Evolutionary conservation across 53 echinoderm and acorn worm species (phyloP), one percentile per base, ranked within the genome.

Genomic region (Paracentrotus lividus): DNA sequence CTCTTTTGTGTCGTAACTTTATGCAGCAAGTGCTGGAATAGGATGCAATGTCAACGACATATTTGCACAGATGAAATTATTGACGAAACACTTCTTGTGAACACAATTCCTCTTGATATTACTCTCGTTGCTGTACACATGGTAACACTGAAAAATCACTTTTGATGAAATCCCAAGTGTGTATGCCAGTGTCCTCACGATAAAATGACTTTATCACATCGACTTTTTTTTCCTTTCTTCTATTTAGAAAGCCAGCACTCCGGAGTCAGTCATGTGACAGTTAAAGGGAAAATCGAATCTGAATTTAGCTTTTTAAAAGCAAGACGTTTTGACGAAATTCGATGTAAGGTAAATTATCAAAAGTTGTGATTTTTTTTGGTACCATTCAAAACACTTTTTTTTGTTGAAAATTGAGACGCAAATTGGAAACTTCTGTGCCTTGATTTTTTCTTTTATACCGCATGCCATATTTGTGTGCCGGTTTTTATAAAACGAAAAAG

Each of bases 41-140:
- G 42, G 76, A 76, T 76, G 76, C 42, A 76, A 76, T 76, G 38
- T 76, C 42, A 76, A 76, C 40, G 18, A 20, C 76, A 76, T 76
- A 76, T 76, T 76, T 76, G 36, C 40, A 76, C 76, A 76, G 42
- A 76, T 76, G 76, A 76, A n/a, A 76, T 76, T 76, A 42, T 76
- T 76, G 76, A 76, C 76, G 76, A 76, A 42, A 76, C 76, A 76
- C 76, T 40, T 36, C 76, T 76, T 42, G 76, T 76, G 36, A 76
- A 76, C 36, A 42, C 42, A 76, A 34, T 12, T 13, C 76, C 2
- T 13, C 40, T 9, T 31, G 10, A 64, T 27, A 31, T 40, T n/a
- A n/a, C n/a, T 20, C 76, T 40, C 2, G 27, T 40, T 76, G 76
- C 18, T 42, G 23, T 76, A 8, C 0, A n/a, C n/a, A n/a, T n/a